Evolutionary conservation across 2,888 invertebrate species (phyloP).

Genomic region (Ochlodes sylvanus): DNA sequence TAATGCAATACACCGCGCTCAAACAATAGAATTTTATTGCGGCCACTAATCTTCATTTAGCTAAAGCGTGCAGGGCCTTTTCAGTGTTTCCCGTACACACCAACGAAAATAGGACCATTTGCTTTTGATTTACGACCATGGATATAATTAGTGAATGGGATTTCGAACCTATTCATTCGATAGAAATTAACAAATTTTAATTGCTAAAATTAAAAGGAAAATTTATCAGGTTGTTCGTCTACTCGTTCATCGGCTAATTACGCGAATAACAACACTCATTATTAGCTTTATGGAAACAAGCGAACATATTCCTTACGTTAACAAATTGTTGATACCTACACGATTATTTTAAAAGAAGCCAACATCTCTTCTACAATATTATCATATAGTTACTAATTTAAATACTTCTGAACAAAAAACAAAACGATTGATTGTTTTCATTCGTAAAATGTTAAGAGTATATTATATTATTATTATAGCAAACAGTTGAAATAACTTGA

Average conservation of each 20-base stretch:
- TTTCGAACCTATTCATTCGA: slow-evolving; percentile 17
- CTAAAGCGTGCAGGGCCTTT: slow-evolving; percentile 55
- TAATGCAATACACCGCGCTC: slow-evolving; percentile 46
- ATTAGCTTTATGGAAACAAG: no score
- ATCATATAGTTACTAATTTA: no score
- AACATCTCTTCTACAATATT: no score
- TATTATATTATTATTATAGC: slow-evolving; percentile 11
- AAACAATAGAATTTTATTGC: slow-evolving; percentile 64
- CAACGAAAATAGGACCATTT: slow-evolving; percentile 66
- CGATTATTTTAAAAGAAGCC: no score
- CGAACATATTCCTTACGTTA: no score
- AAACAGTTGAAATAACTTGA: slow-evolving; percentile 23
- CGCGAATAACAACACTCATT: no score
- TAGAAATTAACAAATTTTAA: slow-evolving; percentile 12
- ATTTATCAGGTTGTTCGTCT: neutral
- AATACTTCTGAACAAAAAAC: neutral
- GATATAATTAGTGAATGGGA: slow-evolving; percentile 61
- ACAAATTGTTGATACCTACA: no score
- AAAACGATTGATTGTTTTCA: neutral
- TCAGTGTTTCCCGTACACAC: slow-evolving; percentile 56
- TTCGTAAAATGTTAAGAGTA: neutral
- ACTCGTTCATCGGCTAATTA: no score
- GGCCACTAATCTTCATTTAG: slow-evolving; percentile 73
- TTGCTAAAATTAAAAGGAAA: neutral
- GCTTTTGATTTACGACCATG: slow-evolving; percentile 65